Evolutionary conservation across 2,888 invertebrate genomes (phyloP).

Genomic region (Caenorhabditis panamensis): DNA sequence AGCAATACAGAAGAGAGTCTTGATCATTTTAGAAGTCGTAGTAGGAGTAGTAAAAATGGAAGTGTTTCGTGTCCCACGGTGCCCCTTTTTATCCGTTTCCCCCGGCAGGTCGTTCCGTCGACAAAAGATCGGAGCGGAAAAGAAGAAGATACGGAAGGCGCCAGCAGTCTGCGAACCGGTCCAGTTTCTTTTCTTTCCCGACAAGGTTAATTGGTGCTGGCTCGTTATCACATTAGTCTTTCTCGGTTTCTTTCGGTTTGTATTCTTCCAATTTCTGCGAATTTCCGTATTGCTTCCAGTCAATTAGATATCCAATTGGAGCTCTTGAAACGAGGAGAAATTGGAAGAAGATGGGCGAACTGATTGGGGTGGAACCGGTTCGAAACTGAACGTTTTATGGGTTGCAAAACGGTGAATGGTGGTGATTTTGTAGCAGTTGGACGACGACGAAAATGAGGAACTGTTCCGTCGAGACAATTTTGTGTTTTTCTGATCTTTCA

Average conservation of each 20-base stretch:
- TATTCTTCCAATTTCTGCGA: not conserved
- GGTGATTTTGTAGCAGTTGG: not conserved
- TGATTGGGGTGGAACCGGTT: not conserved
- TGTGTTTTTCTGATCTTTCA: no score
- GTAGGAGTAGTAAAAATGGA: not conserved
- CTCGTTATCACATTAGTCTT: slow-evolving; percentile 44
- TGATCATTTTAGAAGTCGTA: slow-evolving; percentile 23
- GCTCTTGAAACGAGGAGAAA: slow-evolving; percentile 13
- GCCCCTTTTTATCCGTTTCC: not conserved
- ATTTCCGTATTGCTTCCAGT: slow-evolving; percentile 24
- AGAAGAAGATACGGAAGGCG: slow-evolving; percentile 40
- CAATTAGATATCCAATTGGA: slow-evolving; percentile 40
- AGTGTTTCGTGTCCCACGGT: not conserved
- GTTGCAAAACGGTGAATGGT: not conserved
- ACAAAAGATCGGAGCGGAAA: slow-evolving; percentile 35
- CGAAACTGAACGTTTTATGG: not conserved
- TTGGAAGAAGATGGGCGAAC: no score
- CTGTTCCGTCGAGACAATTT: no score
- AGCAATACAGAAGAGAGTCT: slow-evolving; percentile 8
- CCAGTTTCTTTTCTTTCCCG: not conserved
- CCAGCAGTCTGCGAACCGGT: slow-evolving; percentile 51
- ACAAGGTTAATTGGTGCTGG: slow-evolving; percentile 6
- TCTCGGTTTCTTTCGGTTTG: not conserved
- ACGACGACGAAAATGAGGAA: no score
- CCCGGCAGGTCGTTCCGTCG: slow-evolving; percentile 41